Evolutionary conservation across 2,888 invertebrate species (phyloP), one percentile per base, ranked within the genome.

Genomic region (Stictocephala bisonia): DNA sequence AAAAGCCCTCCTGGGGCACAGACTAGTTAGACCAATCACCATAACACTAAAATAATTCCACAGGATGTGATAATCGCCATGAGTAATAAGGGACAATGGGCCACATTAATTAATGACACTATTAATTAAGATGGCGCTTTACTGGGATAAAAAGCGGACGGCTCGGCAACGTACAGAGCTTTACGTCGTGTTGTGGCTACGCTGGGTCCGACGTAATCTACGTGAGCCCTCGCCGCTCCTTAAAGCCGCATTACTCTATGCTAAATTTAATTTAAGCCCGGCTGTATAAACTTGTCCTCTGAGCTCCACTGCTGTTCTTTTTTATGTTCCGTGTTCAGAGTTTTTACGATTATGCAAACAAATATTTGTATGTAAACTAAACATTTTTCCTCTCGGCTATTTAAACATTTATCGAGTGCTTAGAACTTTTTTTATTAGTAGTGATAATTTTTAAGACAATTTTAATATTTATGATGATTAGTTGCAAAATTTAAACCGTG

Each of bases 71-170:
- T 60, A 60, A 60, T 26, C n/a, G 60, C 18, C 22, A 13, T 20
- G 26, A 20, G 22, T 40, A 60, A 60, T 60, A 40, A 40, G 40
- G 35, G 31, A 56, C 56, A 56, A 56, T 56, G 56, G 56, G 31
- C 56, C 18, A 56, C 56, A 40, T 60, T 60, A 60, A 60, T 60
- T 60, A 60, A 60, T 31, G 41, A 60, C 60, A 40, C 60, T 60
- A 60, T 60, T 60, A 60, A 60, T 40, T 40, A 40, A 60, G 60
- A 31, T 26, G 56, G 56, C 56, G 56, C 56, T 56, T 56, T 22
- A 56, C 18, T 20, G 56, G 56, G 56, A n/a, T 26, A 56, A 56
- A 56, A 56, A 56, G 31, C 27, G 56, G 56, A 31, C 56, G 11
- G 18, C 29, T 13, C 18, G 56, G 27, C 6, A 18, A 29, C 18